A percentile compares a stretch with the other conserved stretches of the same genome.
Conservation (phyloP, 2,113 vertebrate genomes). For the Romanogobio albipinnatus region DNA sequence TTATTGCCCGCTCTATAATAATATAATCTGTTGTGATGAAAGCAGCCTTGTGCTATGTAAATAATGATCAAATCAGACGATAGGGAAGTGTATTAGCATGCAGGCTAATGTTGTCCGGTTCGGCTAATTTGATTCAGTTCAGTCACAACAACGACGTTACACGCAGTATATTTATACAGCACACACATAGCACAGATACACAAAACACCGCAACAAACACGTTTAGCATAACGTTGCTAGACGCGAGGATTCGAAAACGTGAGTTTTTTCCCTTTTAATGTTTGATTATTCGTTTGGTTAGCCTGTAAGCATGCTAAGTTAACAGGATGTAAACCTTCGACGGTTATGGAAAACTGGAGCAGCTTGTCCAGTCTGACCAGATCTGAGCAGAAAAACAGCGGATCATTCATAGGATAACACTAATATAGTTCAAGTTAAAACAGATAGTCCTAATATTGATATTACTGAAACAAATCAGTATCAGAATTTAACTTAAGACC, state of each 20-base stretch:
- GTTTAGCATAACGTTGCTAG: background rate
- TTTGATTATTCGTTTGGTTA: constrained; percentile 1
- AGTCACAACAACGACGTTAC: background rate
- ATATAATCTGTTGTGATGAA: background rate
- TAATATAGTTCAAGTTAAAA: background rate
- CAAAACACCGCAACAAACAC: too few relatives aligned
- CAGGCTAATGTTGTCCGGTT: background rate
- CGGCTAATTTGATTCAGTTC: background rate
- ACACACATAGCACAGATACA: too few relatives aligned
- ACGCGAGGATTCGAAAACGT: background rate
- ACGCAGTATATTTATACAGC: background rate
- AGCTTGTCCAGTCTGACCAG: background rate
- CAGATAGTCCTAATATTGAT: background rate
- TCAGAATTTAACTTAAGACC: background rate
- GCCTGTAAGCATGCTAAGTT: constrained; percentile 4
- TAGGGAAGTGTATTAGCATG: constrained; percentile 23
- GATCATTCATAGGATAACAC: background rate
- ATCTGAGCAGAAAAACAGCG: background rate
- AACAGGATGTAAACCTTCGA: background rate
- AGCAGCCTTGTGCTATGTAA: background rate
- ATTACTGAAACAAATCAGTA: background rate
- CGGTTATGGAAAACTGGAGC: background rate
- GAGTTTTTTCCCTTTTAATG: background rate
- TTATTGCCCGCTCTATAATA: background rate
- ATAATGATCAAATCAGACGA: background rate